Conservation (phyloP, 2,797 vertebrate genomes). For the Mallotus villosus region DNA sequence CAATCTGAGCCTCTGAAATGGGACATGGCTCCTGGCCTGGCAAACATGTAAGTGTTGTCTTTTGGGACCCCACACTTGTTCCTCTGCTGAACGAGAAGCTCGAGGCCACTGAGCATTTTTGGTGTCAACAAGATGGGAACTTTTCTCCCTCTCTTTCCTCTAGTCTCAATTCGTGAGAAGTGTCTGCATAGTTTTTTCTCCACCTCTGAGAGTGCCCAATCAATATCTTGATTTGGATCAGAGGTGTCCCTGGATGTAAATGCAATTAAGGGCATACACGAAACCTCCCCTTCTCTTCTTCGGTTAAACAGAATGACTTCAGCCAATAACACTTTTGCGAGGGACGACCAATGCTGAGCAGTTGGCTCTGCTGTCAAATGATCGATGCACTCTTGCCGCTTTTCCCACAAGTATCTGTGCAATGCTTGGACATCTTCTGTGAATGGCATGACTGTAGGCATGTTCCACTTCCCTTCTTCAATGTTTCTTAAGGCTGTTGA, state of each 20-base stretch:
- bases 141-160: slow-evolving; percentile 21
- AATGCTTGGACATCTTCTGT: slow-evolving; percentile 5
- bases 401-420: slow-evolving; percentile 7
- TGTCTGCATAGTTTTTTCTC: slow-evolving; percentile 34
- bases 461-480: background rate
- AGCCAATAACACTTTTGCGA: background rate
- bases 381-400: slow-evolving; percentile 3
- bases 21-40: slow-evolving; percentile 17
- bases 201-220: slow-evolving; percentile 23
- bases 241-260: slow-evolving; percentile 14
- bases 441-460: slow-evolving; percentile 3
- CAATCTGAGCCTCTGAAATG: slow-evolving; percentile 31
- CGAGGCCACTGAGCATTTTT: slow-evolving; percentile 21
- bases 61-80: slow-evolving; percentile 29
- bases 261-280: slow-evolving; percentile 29
- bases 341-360: background rate
- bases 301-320: slow-evolving; percentile 2
- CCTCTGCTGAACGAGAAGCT: slow-evolving; percentile 18
- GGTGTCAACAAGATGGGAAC: slow-evolving; percentile 12
- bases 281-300: slow-evolving; percentile 24
- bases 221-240: slow-evolving; percentile 15
- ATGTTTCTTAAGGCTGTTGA: background rate
- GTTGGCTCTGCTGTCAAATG: background rate
- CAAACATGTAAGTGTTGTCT: slow-evolving; percentile 31
- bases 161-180: slow-evolving; percentile 10